These are phyloP conservation scores for Zaprionus capensis DNA, from an alignment of 1,140 invertebrate genomes.

Conservation along the genomic window DNA sequence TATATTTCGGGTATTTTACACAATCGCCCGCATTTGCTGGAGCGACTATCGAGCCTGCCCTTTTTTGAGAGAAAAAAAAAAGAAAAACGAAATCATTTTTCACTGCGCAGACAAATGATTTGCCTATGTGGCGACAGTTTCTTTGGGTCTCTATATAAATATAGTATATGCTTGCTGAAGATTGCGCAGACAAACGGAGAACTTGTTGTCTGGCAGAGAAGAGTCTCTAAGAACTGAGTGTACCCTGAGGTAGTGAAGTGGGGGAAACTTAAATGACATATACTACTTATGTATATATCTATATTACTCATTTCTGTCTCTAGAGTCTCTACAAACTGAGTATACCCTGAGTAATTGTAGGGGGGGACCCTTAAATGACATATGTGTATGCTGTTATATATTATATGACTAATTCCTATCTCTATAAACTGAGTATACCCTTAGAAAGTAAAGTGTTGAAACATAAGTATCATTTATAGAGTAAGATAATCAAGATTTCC, in stretches of 20 bases:
- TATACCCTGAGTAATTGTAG: background rate
- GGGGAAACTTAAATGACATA: no score
- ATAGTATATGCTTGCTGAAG: background rate
- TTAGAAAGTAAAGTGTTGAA: no score
- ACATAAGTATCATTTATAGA: no score
- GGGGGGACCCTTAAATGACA: no score
- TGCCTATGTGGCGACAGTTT: conserved; percentile 45
- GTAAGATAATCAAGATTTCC: no score
- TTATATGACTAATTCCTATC: no score
- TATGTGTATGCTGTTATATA: no score
- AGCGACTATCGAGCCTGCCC: background rate
- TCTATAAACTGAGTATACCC: no score
- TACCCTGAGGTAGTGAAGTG: background rate
- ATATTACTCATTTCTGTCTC: no score
- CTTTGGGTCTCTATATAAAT: background rate
- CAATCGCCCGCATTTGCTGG: background rate
- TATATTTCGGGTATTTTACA: conserved; percentile 7
- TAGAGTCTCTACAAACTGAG: background rate
- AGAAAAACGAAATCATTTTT: conserved; percentile 24
- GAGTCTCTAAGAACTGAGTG: background rate
- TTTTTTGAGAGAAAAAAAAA: background rate
- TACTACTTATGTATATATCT: no score
- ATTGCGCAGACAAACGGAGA: conserved; percentile 19
- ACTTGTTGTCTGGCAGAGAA: conserved; percentile 23
- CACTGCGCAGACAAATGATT: conserved; percentile 59